phyloP scores from a whole-genome alignment of 2,113 vertebrate species.

The Brachionichthys hirsutus region DNA sequence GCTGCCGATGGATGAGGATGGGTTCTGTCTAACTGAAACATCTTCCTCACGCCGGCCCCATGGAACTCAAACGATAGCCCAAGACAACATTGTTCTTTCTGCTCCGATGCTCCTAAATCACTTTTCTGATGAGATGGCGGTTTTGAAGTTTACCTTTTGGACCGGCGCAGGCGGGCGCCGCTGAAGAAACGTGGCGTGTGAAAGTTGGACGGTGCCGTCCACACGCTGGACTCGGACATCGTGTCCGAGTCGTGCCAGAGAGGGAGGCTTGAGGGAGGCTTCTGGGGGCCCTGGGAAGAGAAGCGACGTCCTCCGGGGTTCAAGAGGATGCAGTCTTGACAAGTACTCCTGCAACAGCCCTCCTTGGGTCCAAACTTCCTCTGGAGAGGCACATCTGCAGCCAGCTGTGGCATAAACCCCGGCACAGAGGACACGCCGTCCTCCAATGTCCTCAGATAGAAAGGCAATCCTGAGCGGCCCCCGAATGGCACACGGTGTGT shows the following conservation, averaged over 20 bases:
- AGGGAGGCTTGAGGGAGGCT: constrained; percentile 39
- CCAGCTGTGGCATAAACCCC: constrained; percentile 69
- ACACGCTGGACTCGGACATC: constrained; percentile 87
- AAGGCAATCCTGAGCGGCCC: constrained; percentile 59
- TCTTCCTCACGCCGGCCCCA: constrained; percentile 31
- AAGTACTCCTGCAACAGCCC: constrained; percentile 27
- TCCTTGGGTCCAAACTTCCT: constrained; percentile 49
- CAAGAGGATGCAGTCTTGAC: constrained; percentile 37
- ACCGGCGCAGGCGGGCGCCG: constrained; percentile 85
- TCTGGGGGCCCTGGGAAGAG: constrained; percentile 44
- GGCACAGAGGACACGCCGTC: constrained; percentile 64
- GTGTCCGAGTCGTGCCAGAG: constrained; percentile 73
- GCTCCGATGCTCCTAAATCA: too few relatives aligned
- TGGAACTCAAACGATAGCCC: not conserved
- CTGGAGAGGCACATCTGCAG: constrained; percentile 69
- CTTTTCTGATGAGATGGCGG: too few relatives aligned
- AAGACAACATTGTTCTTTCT: constrained; percentile 2
- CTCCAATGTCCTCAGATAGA: constrained; percentile 62
- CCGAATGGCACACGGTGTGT: constrained; percentile 24
- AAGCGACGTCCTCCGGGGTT: constrained; percentile 35
- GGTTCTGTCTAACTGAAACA: constrained; percentile 44
- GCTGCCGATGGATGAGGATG: constrained; percentile 6
- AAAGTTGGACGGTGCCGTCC: constrained; percentile 90
- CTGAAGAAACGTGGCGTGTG: constrained; percentile 87
- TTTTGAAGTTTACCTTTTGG: constrained; percentile 85